Evolutionary conservation across 2,797 vertebrate species (phyloP).

Genomic region (Natrix natrix): DNA sequence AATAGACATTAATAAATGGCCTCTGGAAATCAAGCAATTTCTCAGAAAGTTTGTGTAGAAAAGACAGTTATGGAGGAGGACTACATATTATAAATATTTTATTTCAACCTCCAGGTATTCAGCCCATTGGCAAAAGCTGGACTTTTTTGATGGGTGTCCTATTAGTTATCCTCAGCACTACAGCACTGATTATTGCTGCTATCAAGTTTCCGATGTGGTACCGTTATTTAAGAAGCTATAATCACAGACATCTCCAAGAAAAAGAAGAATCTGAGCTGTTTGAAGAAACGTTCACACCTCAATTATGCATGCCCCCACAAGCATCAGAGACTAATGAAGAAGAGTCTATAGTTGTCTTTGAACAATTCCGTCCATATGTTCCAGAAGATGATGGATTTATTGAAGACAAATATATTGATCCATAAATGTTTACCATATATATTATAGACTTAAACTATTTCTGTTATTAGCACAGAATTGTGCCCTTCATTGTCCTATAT

Average conservation of each 20-base stretch:
- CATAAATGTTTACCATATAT: slow-evolving; percentile 25
- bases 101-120: slow-evolving; percentile 38
- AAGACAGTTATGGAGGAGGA: neutral
- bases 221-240: slow-evolving; percentile 81
- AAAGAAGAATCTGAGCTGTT: slow-evolving; percentile 63
- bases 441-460: slow-evolving; percentile 33
- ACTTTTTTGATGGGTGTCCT: slow-evolving; percentile 80
- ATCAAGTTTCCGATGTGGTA: slow-evolving; percentile 86
- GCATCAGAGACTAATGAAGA: slow-evolving; percentile 40
- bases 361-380: slow-evolving; percentile 67
- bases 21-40: neutral
- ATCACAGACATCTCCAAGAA: slow-evolving; percentile 78
- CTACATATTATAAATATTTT: slow-evolving; percentile 20
- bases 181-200: slow-evolving; percentile 77
- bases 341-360: slow-evolving; percentile 64
- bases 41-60: neutral
- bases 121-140: slow-evolving; percentile 80
- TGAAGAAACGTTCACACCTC: slow-evolving; percentile 64
- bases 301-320: slow-evolving; percentile 52
- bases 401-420: slow-evolving; percentile 87
- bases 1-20: neutral
- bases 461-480: neutral
- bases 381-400: slow-evolving; percentile 84
- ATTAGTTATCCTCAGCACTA: slow-evolving; percentile 72
- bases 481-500: neutral